A percentile compares a stretch with the other conserved stretches of the same genome.
Evolutionary conservation across 2,797 vertebrate species (phyloP).

Genomic region (Discoglossus pictus): DNA sequence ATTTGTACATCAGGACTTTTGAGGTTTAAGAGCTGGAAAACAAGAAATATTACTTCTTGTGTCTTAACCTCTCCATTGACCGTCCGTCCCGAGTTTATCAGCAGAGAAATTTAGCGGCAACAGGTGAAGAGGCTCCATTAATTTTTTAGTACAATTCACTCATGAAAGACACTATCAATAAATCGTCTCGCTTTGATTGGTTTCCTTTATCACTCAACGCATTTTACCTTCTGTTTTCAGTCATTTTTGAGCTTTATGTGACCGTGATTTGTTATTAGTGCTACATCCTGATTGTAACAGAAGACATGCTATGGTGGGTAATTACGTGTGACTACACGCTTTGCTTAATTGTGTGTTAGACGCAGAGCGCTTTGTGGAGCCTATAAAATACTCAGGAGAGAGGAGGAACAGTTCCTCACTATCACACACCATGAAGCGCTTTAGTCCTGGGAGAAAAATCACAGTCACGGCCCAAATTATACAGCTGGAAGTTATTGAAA

Average conservation of each 20-base stretch:
- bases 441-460: not conserved
- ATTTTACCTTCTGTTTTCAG: no score
- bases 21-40: constrained; percentile 24
- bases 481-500: no score
- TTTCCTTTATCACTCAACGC: no score
- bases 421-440: not conserved
- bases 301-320: not conserved
- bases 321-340: not conserved
- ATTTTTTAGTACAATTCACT: not conserved
- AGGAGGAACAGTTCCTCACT: not conserved
- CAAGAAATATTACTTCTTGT: constrained; percentile 26
- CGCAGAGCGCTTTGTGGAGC: not conserved
- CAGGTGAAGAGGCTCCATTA: constrained; percentile 17
- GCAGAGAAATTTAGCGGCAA: not conserved
- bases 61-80: constrained; percentile 24
- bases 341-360: not conserved
- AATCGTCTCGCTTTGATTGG: no score
- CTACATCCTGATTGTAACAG: no score
- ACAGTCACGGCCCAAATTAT: no score
- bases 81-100: not conserved
- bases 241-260: not conserved
- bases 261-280: not conserved
- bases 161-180: no score
- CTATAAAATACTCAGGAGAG: not conserved
- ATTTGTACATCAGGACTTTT: constrained; percentile 43